Base-by-base conservation (phyloP, 2,888 invertebrate genomes). In the Tubiluchus corallicola region DNA sequence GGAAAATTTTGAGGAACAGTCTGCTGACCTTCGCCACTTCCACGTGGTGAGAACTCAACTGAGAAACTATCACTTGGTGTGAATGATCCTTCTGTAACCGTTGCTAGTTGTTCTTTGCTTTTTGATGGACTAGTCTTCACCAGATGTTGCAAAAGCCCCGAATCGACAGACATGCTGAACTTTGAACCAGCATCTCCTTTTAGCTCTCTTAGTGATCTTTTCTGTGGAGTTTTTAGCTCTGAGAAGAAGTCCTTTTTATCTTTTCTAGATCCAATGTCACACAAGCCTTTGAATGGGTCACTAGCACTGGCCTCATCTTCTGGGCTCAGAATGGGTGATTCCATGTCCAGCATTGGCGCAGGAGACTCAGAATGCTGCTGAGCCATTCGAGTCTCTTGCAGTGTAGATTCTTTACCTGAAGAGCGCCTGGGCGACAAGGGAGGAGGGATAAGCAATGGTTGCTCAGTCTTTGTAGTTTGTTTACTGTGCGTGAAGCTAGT, bases 141-240 rank as follows among this genome's bases (percentile, higher is more conserved):
- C 9, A 29, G 29, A 9, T 29, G 29, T 9, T 29, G 29, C 29
- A 29, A n/a, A 9, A 29, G 9, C 29, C 9, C 29, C 29, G 29
- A 29, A n/a, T 29, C 29, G 29, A 29, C 29, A n/a, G 29, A 29
- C 29, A 29, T 29, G 29, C 29, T n/a, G 29, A 29, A 29, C 29
- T 9, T n/a, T 9, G 29, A 9, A n/a, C 29, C 29, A 9, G 9
- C 29, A 9, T 29, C 29, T 9, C 29, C 29, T 29, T n/a, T 9
- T n/a, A 29, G 29, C 29, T 29, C 29, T 9, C 29, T 9, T n/a
- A 29, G 29, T n/a, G 29, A 29, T 29, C n/a, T 29, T n/a, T 29
- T 29, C 29, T 9, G 29, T n/a, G 29, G 29, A 9, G 29, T 29
- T 29, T n/a, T 9, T n/a, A 29, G 29, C 29, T 29, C 29, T 9